phyloP scores from a whole-genome alignment of 1,140 invertebrate species.

The Manduca sexta region DNA sequence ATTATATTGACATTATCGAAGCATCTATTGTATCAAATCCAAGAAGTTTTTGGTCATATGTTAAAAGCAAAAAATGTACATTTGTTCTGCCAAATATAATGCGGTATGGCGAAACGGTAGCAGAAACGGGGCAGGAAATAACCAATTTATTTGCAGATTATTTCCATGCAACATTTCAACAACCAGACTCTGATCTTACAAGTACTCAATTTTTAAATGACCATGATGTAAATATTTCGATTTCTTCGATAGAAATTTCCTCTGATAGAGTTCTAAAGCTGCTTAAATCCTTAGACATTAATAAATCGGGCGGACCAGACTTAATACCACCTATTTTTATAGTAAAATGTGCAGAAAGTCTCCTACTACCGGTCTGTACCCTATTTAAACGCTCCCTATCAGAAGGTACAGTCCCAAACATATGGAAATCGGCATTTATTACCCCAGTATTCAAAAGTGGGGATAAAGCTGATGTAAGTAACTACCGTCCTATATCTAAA shows the following conservation, averaged over 20 bases:
- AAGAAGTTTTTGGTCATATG: too few relatives aligned
- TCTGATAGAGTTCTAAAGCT: slow-evolving; percentile 1
- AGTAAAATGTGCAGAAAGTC: slow-evolving; percentile 1
- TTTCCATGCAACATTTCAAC: slow-evolving; percentile 16
- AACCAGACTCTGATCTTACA: too few relatives aligned
- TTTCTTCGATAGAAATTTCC: not conserved
- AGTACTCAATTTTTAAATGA: too few relatives aligned
- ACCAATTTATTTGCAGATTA: slow-evolving; percentile 12
- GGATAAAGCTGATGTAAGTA: too few relatives aligned
- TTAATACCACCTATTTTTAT: slow-evolving; percentile 3
- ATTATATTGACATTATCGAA: too few relatives aligned
- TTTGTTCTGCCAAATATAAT: slow-evolving; percentile 3
- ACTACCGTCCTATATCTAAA: too few relatives aligned
- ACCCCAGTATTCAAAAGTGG: too few relatives aligned
- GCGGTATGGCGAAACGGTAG: slow-evolving; percentile 3
- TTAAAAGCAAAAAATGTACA: not conserved
- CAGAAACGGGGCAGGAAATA: slow-evolving; percentile 9
- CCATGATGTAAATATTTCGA: not conserved
- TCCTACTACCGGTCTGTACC: not conserved
- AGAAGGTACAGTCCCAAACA: not conserved
- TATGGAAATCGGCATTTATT: slow-evolving; percentile 7
- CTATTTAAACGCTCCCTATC: not conserved
- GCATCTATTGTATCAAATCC: too few relatives aligned
- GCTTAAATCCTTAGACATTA: not conserved
- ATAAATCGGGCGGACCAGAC: slow-evolving; percentile 6